Evolutionary conservation across 2,113 vertebrate genomes (phyloP).

Genomic region (Aldabrachelys gigantea): DNA sequence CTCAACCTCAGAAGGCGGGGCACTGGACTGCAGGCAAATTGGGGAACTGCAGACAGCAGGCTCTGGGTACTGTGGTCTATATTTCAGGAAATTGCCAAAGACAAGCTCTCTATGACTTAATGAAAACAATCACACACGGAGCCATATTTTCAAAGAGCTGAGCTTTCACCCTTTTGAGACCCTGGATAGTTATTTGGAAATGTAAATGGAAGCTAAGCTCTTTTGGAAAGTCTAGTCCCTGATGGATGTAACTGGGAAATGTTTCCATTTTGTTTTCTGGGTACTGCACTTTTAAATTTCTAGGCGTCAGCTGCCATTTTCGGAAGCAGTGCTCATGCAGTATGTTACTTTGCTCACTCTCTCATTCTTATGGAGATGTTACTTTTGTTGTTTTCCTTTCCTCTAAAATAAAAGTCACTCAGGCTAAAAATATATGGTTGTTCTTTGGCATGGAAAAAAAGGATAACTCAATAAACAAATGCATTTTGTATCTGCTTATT

Average conservation of each 20-base stretch:
- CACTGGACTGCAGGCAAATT: background rate
- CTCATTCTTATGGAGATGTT: background rate
- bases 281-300: background rate
- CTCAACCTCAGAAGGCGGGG: background rate
- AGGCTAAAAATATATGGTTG: background rate
- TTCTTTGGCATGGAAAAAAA: background rate
- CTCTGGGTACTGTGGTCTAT: background rate
- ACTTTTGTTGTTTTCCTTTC: background rate
- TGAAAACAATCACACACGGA: background rate
- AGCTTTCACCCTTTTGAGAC: background rate
- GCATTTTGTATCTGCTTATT: constrained; percentile 13
- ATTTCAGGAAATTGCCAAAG: background rate
- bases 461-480: background rate
- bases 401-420: background rate
- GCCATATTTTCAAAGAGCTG: background rate
- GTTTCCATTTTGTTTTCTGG: background rate
- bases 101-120: background rate
- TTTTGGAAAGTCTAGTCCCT: background rate
- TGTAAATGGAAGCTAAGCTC: background rate
- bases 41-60: background rate
- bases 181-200: background rate
- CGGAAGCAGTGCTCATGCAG: background rate
- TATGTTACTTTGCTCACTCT: background rate
- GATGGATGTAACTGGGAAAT: background rate
- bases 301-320: background rate